Conservation (phyloP, 2,888 invertebrate genomes). For the Nymphalis polychloros region DNA sequence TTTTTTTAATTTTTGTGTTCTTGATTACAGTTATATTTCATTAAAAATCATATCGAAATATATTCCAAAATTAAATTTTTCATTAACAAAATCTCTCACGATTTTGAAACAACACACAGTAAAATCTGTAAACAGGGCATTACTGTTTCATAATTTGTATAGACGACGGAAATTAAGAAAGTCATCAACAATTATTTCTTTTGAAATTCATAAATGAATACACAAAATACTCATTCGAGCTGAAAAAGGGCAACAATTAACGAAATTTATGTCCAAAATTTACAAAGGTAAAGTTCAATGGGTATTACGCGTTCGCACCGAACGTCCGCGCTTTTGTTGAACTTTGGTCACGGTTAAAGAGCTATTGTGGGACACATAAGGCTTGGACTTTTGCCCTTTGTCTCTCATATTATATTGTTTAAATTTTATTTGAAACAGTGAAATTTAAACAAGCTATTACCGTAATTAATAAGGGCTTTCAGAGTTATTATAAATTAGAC, state of each 20-base stretch:
- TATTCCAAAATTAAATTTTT: too few species aligned
- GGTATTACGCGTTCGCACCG: slow-evolving; percentile 2
- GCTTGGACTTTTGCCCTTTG: slow-evolving; percentile 4
- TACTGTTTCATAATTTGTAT: neutral
- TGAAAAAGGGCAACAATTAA: slow-evolving; percentile 26
- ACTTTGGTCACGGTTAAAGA: slow-evolving; percentile 20
- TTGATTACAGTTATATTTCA: too few species aligned
- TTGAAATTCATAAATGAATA: neutral
- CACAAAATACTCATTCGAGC: neutral
- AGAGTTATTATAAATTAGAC: neutral
- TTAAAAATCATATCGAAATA: too few species aligned
- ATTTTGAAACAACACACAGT: neutral
- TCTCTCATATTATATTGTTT: neutral
- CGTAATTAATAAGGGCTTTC: slow-evolving; percentile 1
- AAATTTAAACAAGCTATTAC: neutral
- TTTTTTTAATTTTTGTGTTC: too few species aligned
- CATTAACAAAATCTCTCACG: too few species aligned
- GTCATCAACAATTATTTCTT: neutral
- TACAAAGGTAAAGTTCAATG: slow-evolving; percentile 21
- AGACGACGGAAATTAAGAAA: slow-evolving; percentile 1
- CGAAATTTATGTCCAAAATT: slow-evolving; percentile 22
- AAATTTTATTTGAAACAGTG: neutral
- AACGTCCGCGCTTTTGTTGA: slow-evolving; percentile 20
- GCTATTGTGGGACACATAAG: slow-evolving; percentile 6
- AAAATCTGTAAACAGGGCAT: neutral